Evolutionary conservation across 2,113 vertebrate genomes (phyloP), one percentile per base, ranked within the genome.

Genomic region (Pristiophorus japonicus): DNA sequence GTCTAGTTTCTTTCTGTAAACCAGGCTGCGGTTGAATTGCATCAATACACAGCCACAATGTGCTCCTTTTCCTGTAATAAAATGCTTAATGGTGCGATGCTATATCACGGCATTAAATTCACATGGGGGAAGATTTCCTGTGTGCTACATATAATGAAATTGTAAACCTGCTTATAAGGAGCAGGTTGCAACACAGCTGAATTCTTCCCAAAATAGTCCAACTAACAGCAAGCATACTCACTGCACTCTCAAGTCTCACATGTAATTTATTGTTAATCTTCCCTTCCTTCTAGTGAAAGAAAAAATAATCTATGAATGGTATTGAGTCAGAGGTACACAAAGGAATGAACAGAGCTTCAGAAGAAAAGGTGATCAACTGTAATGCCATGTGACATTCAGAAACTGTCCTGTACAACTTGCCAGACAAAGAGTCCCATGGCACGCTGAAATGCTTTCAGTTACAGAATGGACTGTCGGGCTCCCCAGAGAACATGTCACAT

Each of bases 261-360:
- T 30, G 65, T 66, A 94, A 66, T 94, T 34, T 92, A 62, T 20
- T 38, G 62, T 63, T 94, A 73, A 70, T 70, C 38, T 94, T 67
- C 5, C n/a, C 11, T 45, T 63, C 66, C 65, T 94, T 70, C 42
- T 67, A 51, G 42, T 30, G 38, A 94, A 70, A 70, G 11, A 27
- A 94, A 47, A 94, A 94, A 94, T 5, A 94, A 94, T 66, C n/a
- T 94, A 30, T 67, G 92, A 94, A 94, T 66, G 42, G 10, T 30
- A 27, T 24, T 22, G n/a, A 94, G 67, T 27, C 62, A 94, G 10
- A 67, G 38, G 12, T 11, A 67, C 7, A 94, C 11, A 45, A 94
- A 66, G n/a, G n/a, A n/a, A n/a, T n/a, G n/a, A n/a, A n/a, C n/a
- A 1, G 20, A 20, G 2, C 59, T 92, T 62, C 14, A 20, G 63